Conservation (phyloP, 2,113 vertebrate species). For the Aramus guarauna region DNA sequence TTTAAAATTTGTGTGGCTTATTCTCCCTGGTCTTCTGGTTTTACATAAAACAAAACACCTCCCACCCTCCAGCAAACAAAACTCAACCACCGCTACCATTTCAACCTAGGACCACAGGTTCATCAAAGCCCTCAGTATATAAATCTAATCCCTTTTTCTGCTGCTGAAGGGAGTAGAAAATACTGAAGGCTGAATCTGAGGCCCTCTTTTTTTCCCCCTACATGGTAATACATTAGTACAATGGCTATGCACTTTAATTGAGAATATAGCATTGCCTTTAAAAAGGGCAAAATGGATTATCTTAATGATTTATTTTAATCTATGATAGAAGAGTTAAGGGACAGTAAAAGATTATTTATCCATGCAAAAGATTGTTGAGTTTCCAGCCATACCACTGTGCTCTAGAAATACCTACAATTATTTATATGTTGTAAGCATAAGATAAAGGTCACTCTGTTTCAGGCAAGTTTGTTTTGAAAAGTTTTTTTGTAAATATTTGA, state of each 20-base stretch:
- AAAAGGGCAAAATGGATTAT: background rate
- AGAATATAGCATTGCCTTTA: background rate
- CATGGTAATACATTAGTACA: too few relatives aligned
- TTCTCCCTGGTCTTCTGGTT: background rate
- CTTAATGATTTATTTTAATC: background rate
- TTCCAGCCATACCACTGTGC: background rate
- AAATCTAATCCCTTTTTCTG: background rate
- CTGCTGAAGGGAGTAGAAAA: background rate
- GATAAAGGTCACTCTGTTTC: background rate
- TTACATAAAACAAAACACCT: background rate
- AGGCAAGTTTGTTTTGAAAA: background rate
- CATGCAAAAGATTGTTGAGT: background rate
- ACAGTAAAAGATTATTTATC: background rate
- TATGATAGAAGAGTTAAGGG: background rate
- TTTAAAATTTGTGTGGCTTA: background rate
- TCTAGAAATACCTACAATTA: background rate
- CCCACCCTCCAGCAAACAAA: background rate
- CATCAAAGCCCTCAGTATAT: background rate
- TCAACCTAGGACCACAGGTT: background rate
- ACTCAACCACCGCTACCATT: accelerated
- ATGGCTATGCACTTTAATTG: accelerated
- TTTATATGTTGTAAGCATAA: background rate
- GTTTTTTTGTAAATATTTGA: background rate
- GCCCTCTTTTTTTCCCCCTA: accelerated
- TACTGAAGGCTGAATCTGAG: background rate